Base-by-base conservation (phyloP, 2,888 invertebrate species). In the Masnerella sp. region DNA sequence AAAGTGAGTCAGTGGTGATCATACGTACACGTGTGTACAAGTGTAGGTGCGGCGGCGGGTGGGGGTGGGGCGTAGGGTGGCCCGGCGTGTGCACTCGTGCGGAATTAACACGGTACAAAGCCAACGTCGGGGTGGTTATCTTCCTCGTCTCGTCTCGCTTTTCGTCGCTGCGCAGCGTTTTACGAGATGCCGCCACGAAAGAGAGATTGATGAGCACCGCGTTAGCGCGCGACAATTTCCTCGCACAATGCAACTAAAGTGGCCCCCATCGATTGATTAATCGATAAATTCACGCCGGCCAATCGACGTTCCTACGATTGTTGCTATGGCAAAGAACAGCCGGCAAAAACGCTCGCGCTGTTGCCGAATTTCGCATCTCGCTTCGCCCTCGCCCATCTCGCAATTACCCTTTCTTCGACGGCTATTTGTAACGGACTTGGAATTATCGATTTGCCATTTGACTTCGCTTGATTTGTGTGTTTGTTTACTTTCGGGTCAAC, bases 31-130 rank as follows among this genome's bases (percentile, higher is more conserved):
- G 25, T 45, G 25, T 14, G 20, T 8, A 32, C 7, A 15, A 11
- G 7, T 32, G 17, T 32, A 38, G 5, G 15, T 12, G 52, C 8
- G 56, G 18, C 1, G 18, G 9, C 25, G 18, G 1, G 30, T 42
- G 56, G 42, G 5, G 36, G 54, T 11, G 47, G 47, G 43, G 67
- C 34, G 32, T 25, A 49, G 67, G 58, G 51, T 64, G 59, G 65
- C 68, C 52, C 70, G 72, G 70, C 74, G 76, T 65, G 77, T 56
- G 77, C 76, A 77, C 77, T 77, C 77, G 78, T 72, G 77, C 75
- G 71, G 76, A 78, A 78, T 78, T 76, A 78, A 79, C 77, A 74
- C 76, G 74, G 77, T 75, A 75, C 77, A 77, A 77, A 77, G 76
- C 77, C 77, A 77, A 75, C 78, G 73, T 49, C 56, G 62, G 61